Conservation (phyloP, 2,113 vertebrate genomes). For the Cromileptes altivelis region DNA sequence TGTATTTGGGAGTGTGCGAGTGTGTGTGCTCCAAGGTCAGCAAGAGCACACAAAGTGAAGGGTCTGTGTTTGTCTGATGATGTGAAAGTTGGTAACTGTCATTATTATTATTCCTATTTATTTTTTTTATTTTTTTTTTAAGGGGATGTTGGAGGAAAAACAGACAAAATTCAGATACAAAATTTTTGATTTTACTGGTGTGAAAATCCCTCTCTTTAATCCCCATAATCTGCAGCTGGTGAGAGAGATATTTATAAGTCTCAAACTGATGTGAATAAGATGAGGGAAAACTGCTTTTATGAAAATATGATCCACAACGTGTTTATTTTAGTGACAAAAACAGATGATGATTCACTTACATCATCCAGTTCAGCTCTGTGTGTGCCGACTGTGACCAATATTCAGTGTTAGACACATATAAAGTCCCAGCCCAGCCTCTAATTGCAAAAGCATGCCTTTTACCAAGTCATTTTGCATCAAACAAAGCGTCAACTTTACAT, state of each 20-base stretch:
- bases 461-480: neutral
- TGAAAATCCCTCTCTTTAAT: neutral
- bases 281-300: too few relatives aligned
- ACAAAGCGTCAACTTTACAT: neutral
- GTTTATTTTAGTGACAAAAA: neutral
- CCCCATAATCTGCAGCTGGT: neutral
- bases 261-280: neutral
- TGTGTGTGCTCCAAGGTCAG: slow-evolving; percentile 30
- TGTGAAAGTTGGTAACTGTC: neutral
- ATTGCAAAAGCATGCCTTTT: neutral
- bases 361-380: neutral
- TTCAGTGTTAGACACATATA: neutral
- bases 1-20: slow-evolving; percentile 25
- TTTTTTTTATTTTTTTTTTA: neutral
- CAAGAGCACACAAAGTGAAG: slow-evolving; percentile 15
- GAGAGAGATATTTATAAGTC: neutral
- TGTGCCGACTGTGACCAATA: neutral
- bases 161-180: neutral
- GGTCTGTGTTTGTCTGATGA: slow-evolving; percentile 3
- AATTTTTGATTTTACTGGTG: neutral
- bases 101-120: too few relatives aligned
- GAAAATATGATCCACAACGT: neutral
- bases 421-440: neutral
- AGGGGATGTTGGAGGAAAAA: neutral
- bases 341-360: neutral